Conservation (phyloP, 2,797 vertebrate species). For the Coregonus ussuriensis region DNA sequence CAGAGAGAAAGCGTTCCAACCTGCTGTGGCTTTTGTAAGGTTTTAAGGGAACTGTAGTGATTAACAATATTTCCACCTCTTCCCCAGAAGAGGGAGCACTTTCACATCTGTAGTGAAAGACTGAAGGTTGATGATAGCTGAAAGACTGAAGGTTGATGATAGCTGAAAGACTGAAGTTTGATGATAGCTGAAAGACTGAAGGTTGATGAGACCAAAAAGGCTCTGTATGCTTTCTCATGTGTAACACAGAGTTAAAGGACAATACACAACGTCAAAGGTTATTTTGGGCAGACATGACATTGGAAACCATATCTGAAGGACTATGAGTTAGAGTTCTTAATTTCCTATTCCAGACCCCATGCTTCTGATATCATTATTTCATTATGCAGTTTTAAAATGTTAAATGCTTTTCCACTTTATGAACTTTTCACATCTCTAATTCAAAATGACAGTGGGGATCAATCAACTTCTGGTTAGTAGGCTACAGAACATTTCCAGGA, state of each 20-base stretch:
- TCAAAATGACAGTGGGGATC: too few relatives aligned
- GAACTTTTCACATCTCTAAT: too few relatives aligned
- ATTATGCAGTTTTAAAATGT: neutral
- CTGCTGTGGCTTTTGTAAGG: neutral
- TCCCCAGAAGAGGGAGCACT: slow-evolving; percentile 39
- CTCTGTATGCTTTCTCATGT: neutral
- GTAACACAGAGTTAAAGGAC: neutral
- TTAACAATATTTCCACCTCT: neutral
- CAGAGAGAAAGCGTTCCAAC: neutral
- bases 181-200: neutral
- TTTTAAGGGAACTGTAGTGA: neutral
- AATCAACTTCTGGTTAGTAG: too few relatives aligned
- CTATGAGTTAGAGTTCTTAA: neutral
- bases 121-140: neutral
- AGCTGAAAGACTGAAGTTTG: too few relatives aligned
- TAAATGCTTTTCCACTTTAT: too few relatives aligned
- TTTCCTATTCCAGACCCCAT: neutral
- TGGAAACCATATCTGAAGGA: neutral
- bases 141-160: neutral
- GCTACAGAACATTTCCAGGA: too few relatives aligned
- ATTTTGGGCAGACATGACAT: neutral
- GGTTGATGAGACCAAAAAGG: neutral
- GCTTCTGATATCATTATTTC: neutral
- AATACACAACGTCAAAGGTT: neutral
- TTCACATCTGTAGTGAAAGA: slow-evolving; percentile 1